Evolutionary conservation across 1,140 invertebrate genomes (phyloP).

Genomic region (Diachasmimorpha longicaudata): DNA sequence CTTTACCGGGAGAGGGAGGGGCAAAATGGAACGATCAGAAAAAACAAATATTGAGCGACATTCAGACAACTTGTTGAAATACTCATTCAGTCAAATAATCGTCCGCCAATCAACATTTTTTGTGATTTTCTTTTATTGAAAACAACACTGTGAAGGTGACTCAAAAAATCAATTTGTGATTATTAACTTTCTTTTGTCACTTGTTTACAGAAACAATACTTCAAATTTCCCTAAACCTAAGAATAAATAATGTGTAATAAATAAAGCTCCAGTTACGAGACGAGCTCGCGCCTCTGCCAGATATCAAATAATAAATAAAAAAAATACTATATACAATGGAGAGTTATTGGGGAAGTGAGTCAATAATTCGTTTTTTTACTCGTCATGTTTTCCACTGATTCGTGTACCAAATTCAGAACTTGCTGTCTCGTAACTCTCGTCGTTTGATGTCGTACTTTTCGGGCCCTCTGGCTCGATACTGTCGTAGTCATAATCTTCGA

Average conservation of each 20-base stretch:
- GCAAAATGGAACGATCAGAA: too few species aligned
- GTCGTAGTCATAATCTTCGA: slow-evolving; percentile 51
- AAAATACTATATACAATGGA: slow-evolving; percentile 2
- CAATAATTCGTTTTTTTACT: background rate
- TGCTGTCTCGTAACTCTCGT: slow-evolving; percentile 29
- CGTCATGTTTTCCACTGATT: slow-evolving; percentile 33
- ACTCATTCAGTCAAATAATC: too few species aligned
- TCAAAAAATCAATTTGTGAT: too few species aligned
- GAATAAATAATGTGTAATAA: slow-evolving; percentile 20
- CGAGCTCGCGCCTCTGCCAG: background rate
- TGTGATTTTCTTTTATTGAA: too few species aligned
- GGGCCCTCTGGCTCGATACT: slow-evolving; percentile 37
- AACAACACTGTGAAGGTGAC: too few species aligned
- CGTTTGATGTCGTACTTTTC: slow-evolving; percentile 15
- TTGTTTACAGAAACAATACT: background rate
- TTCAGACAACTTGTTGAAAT: too few species aligned
- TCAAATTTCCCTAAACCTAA: background rate
- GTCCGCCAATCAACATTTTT: too few species aligned
- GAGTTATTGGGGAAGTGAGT: background rate
- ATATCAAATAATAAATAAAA: background rate
- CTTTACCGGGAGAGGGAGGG: too few species aligned
- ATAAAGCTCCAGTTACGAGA: background rate
- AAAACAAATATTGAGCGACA: too few species aligned
- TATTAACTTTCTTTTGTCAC: background rate
- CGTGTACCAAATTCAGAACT: slow-evolving; percentile 45